These are phyloP conservation scores for Bolinopsis microptera DNA, from an alignment of 37 sponge, comb jelly and placozoan genomes.

Conservation along the genomic window DNA sequence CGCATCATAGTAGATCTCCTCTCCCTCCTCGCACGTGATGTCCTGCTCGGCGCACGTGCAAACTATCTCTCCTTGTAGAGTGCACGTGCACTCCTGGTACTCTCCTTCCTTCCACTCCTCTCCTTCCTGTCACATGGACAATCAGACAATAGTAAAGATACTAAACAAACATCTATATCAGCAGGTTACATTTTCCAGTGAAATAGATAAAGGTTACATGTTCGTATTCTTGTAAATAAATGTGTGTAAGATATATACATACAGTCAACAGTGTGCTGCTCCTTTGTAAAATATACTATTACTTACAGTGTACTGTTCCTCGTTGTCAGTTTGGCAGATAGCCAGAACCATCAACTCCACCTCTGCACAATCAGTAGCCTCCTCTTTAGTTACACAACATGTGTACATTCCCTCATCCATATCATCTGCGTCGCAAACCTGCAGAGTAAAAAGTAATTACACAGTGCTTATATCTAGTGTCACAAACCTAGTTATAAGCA, in stretches of 20 bases:
- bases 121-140: too few relatives aligned
- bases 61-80: not conserved
- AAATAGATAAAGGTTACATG: too few relatives aligned
- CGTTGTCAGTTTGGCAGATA: not conserved
- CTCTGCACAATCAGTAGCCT: not conserved
- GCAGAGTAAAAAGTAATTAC: too few relatives aligned
- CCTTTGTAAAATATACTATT: not conserved
- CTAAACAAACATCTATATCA: not conserved
- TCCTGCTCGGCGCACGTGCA: conserved; percentile 4
- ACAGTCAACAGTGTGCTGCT: not conserved
- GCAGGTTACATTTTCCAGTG: too few relatives aligned
- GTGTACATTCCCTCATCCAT: not conserved
- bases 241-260: not conserved
- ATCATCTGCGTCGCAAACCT: not conserved
- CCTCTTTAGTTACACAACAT: not conserved
- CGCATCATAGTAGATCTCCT: not conserved
- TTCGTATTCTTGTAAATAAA: not conserved
- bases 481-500: too few relatives aligned
- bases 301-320: not conserved
- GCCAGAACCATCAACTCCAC: not conserved
- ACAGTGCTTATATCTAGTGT: too few relatives aligned
- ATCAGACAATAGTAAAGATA: not conserved
- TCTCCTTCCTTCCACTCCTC: conserved; percentile 34
- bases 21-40: not conserved
- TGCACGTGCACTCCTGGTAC: not conserved